Evolutionary conservation across 2,797 vertebrate genomes (phyloP).

Genomic region (Phalanger gymnotis): DNA sequence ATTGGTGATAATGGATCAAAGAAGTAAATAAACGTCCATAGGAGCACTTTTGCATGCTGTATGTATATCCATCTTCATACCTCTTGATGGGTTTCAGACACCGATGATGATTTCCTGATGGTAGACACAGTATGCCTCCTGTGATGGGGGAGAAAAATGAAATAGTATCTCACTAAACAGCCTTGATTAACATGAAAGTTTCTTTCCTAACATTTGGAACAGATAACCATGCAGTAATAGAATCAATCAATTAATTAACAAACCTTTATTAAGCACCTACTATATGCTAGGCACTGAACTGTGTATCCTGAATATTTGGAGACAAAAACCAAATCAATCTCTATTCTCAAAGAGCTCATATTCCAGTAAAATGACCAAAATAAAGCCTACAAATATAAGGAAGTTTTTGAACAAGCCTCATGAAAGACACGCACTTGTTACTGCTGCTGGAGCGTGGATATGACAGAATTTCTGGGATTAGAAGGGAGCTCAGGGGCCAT

Average conservation of each 20-base stretch:
- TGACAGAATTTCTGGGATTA: neutral
- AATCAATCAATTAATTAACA: neutral
- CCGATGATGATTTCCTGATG: conserved; percentile 68
- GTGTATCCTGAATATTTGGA: neutral
- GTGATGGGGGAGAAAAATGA: conserved; percentile 1
- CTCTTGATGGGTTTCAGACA: conserved; percentile 83
- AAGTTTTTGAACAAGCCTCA: neutral
- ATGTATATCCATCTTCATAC: conserved; percentile 70
- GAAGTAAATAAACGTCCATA: conserved; percentile 52
- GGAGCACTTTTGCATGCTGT: conserved; percentile 34
- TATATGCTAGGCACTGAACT: no score
- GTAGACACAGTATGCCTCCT: conserved; percentile 83
- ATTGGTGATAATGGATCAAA: conserved; percentile 71
- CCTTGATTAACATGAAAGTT: neutral
- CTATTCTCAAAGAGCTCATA: neutral
- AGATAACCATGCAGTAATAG: conserved; percentile 6
- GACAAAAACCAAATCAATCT: neutral
- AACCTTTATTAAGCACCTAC: neutral
- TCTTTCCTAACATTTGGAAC: neutral
- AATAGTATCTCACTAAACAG: neutral
- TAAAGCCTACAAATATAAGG: conserved; percentile 31
- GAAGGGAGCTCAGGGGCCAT: neutral
- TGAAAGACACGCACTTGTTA: neutral
- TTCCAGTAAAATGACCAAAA: neutral
- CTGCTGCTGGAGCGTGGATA: neutral